A percentile compares a stretch with the other conserved stretches of the same genome.
Evolutionary conservation across 2,888 invertebrate species (phyloP).

Genomic region (Coelopa pilipes): DNA sequence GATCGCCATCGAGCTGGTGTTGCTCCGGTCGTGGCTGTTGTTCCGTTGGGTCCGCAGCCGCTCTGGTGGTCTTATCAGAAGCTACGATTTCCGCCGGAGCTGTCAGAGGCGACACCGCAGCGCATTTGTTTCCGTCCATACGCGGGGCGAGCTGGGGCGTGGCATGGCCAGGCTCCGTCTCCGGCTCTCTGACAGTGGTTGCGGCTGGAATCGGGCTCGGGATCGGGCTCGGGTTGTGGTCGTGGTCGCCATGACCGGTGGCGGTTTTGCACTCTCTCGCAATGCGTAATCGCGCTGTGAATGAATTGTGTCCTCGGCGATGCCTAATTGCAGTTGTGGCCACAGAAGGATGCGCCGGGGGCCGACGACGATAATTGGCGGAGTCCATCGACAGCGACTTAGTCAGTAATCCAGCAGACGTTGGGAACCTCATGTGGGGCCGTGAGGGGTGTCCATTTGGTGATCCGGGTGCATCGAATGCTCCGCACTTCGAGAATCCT

Average conservation of each 20-base stretch:
- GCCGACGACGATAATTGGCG: neutral
- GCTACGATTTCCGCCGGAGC: constrained; percentile 56
- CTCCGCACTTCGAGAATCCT: no score
- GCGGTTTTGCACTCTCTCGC: constrained; percentile 40
- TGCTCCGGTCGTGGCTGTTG: neutral
- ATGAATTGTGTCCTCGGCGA: constrained; percentile 19
- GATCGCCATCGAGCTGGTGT: neutral
- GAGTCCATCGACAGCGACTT: neutral
- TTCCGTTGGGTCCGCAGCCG: neutral
- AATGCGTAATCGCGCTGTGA: constrained; percentile 30
- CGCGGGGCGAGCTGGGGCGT: constrained; percentile 51
- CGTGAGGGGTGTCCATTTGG: no score
- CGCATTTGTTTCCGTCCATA: constrained; percentile 55
- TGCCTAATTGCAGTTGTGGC: constrained; percentile 28
- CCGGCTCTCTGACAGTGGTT: neutral
- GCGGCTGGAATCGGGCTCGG: no score
- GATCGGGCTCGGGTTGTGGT: neutral
- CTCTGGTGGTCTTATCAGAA: constrained; percentile 66
- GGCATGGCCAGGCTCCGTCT: neutral
- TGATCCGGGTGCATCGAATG: no score
- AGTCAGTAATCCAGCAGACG: neutral
- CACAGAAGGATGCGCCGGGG: neutral
- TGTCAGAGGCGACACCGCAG: constrained; percentile 59
- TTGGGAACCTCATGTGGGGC: constrained; percentile 3
- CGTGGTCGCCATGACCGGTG: constrained; percentile 38